Evolutionary conservation across 2,113 vertebrate genomes (phyloP).

Genomic region (Geococcyx californianus): DNA sequence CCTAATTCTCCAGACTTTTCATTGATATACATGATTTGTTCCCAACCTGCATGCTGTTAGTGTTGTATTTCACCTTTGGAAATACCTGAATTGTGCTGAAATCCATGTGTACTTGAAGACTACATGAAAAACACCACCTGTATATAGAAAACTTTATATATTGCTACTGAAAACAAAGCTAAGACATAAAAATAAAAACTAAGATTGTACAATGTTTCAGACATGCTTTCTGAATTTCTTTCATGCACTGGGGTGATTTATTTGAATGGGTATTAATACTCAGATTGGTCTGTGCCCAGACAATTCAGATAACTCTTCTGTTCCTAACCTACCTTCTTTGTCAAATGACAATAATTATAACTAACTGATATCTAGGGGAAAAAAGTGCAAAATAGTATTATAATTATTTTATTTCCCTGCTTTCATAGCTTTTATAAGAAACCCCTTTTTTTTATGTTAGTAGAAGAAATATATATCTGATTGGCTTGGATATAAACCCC

Average conservation of each 20-base stretch:
- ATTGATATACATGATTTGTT: conserved; percentile 33
- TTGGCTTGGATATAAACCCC: background rate
- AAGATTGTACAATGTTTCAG: background rate
- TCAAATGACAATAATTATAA: background rate
- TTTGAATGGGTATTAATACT: background rate
- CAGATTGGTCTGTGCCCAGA: background rate
- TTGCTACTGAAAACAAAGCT: background rate
- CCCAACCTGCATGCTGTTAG: background rate
- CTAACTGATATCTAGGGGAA: background rate
- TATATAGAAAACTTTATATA: background rate
- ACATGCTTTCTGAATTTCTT: background rate
- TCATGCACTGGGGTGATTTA: background rate
- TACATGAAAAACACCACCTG: background rate
- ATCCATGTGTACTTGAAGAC: background rate
- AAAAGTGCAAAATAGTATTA: background rate
- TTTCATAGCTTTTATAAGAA: background rate
- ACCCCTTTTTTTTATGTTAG: background rate
- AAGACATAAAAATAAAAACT: background rate
- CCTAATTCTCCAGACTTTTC: conserved; percentile 6
- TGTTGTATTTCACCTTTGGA: conserved; percentile 12
- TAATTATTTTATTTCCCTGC: background rate
- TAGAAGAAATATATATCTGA: background rate
- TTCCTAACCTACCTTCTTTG: background rate
- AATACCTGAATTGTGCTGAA: background rate
- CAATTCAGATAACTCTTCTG: background rate